Evolutionary conservation across 2,888 invertebrate genomes (phyloP).

Genomic region (Agonum fuliginosum): DNA sequence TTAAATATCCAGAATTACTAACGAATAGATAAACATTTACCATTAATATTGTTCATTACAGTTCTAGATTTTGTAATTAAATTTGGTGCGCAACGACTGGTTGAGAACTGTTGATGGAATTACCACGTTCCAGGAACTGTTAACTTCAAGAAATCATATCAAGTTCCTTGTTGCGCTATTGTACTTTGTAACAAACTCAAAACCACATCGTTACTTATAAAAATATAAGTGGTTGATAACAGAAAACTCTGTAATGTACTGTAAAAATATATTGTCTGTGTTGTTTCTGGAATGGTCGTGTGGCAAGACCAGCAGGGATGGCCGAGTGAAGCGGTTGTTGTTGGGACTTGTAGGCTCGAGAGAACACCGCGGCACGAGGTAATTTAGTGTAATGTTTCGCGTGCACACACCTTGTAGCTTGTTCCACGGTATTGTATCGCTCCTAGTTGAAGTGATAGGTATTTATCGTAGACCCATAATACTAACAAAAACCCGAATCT

Average conservation of each 20-base stretch:
- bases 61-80: slow-evolving; percentile 59
- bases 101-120: slow-evolving; percentile 5
- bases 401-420: slow-evolving; percentile 58
- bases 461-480: slow-evolving; percentile 48
- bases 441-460: slow-evolving; percentile 38
- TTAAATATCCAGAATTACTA: slow-evolving; percentile 59
- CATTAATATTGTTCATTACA: slow-evolving; percentile 57
- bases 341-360: slow-evolving; percentile 25
- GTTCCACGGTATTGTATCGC: slow-evolving; percentile 52
- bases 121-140: neutral
- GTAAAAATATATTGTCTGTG: neutral
- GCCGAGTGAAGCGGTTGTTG: neutral
- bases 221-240: neutral
- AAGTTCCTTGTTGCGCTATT: neutral
- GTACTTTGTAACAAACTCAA: slow-evolving; percentile 4
- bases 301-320: neutral
- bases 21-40: slow-evolving; percentile 59
- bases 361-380: slow-evolving; percentile 46
- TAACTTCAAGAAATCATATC: neutral
- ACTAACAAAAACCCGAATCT: slow-evolving; percentile 14
- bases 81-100: slow-evolving; percentile 43
- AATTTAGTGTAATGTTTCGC: slow-evolving; percentile 56
- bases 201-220: neutral
- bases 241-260: too few species aligned
- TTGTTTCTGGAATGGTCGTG: neutral